Conservation (phyloP, 2,888 invertebrate species). For the Rotaria sp. region DNA sequence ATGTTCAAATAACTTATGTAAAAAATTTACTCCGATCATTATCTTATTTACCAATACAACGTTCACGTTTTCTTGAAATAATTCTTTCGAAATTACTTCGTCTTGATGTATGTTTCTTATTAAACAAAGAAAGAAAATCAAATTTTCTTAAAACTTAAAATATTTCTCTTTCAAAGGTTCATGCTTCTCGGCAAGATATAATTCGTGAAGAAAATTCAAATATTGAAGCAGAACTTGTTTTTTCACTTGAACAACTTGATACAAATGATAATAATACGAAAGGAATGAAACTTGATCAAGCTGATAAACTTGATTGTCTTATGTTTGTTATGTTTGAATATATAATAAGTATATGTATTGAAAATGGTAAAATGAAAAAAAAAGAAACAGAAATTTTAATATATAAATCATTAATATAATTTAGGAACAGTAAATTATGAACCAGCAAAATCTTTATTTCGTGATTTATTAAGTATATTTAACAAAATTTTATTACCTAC, state of each 20-base stretch:
- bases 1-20: conserved; percentile 68
- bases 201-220: conserved; percentile 54
- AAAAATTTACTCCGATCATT: conserved; percentile 71
- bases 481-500: conserved; percentile 74
- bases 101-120: conserved; percentile 48
- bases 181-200: conserved; percentile 62
- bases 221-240: conserved; percentile 48
- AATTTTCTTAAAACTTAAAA: not conserved
- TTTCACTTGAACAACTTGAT: conserved; percentile 32
- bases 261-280: conserved; percentile 28
- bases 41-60: conserved; percentile 68
- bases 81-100: conserved; percentile 67
- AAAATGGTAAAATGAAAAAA: conserved; percentile 45
- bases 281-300: conserved; percentile 60
- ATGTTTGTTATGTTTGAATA: conserved; percentile 69
- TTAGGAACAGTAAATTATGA: conserved; percentile 59
- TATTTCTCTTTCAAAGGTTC: conserved; percentile 53
- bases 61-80: conserved; percentile 66
- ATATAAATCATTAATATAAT: conserved; percentile 13
- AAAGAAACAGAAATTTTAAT: too few species aligned
- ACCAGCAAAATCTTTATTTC: conserved; percentile 62
- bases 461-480: conserved; percentile 66
- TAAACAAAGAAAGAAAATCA: not conserved
- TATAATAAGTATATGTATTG: conserved; percentile 54
- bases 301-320: conserved; percentile 69